A percentile compares a stretch with the other conserved stretches of the same genome.
These are phyloP conservation scores for Mythimna pallens DNA, from an alignment of 2,888 invertebrate genomes.

Conservation along the genomic window DNA sequence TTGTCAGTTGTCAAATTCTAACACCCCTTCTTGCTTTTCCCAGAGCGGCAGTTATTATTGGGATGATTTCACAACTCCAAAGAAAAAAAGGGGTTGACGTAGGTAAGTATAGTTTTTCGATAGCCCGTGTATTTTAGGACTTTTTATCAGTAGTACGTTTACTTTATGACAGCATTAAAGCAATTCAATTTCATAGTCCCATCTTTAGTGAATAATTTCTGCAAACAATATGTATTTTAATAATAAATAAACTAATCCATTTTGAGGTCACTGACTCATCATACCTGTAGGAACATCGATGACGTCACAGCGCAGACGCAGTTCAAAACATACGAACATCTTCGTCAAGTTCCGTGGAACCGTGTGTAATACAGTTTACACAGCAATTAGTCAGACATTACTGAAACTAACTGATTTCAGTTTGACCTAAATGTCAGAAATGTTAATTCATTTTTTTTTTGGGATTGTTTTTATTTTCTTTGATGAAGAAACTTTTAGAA, in stretches of 20 bases:
- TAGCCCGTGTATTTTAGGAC: no score
- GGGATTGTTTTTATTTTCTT: conserved; percentile 3
- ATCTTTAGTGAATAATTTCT: neutral
- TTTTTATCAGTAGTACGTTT: neutral
- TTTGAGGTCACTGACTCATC: conserved; percentile 44
- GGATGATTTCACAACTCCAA: no score
- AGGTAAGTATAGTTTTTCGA: no score
- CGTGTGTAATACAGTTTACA: conserved; percentile 50
- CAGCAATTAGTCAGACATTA: conserved; percentile 40
- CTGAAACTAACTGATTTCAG: conserved; percentile 36
- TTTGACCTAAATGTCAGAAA: conserved; percentile 29
- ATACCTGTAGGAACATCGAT: conserved; percentile 9
- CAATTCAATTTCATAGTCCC: neutral
- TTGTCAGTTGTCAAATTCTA: no score
- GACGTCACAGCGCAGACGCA: conserved; percentile 37
- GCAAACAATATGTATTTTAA: neutral
- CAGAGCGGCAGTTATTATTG: no score
- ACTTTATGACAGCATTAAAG: no score
- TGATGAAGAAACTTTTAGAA: conserved; percentile 1
- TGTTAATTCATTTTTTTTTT: conserved; percentile 29
- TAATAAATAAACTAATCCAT: conserved; percentile 10
- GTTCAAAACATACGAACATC: conserved; percentile 31
- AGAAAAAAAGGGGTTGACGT: no score
- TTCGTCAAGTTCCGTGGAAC: conserved; percentile 52
- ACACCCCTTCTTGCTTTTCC: no score